Base-by-base conservation (phyloP, 2,888 invertebrate species). In the Mesodorylaimus sp. region DNA sequence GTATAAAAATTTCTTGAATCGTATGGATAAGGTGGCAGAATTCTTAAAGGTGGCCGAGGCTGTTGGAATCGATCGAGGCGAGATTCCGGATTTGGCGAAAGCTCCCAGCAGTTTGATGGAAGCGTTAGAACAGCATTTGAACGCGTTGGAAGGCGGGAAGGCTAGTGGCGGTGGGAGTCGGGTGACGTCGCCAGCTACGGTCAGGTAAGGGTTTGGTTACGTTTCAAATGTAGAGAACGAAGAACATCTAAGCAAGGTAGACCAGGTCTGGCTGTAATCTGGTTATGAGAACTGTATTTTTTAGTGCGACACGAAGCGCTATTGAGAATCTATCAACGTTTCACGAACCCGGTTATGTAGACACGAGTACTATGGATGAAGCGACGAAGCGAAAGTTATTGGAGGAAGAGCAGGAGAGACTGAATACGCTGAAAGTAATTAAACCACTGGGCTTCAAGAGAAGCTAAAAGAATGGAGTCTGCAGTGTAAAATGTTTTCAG, bases 1-100 rank as follows among this genome's bases (percentile, higher is more conserved):
- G 65, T 97, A 97, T 73, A 97, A 93, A 73, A 89, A 87, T 73
- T 97, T 97, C 74, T 78, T 97, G 64, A 85, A 88, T 60, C 78
- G 93, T 65, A 93, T 97, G 88, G 95, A 97, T 74, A 80, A 85
- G 71, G 93, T 97, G 53, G 86, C 86, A 53, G 93, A 95, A 74
- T 95, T 97, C 72, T 76, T 97, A 53, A 89, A 91, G 61, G 73
- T 75, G 24, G 76, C 76, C 24, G 76, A 77, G 68, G 86, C 87
- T 67, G 88, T 93, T 57, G 95, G 95, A 48, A 91, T 95, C 62
- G 93, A 95, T 69, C 89, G 89, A 70, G 91, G 91, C 28, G 93
- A 95, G 67, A 93, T 95, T 68, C 95, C 95, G 39, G 95, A 95
- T 72, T 76, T 95, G 60, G 91, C 93, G 3, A 88, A 91, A 75